Conservation (phyloP, 2,797 vertebrate genomes). For the Buphagus erythrorhynchus region DNA sequence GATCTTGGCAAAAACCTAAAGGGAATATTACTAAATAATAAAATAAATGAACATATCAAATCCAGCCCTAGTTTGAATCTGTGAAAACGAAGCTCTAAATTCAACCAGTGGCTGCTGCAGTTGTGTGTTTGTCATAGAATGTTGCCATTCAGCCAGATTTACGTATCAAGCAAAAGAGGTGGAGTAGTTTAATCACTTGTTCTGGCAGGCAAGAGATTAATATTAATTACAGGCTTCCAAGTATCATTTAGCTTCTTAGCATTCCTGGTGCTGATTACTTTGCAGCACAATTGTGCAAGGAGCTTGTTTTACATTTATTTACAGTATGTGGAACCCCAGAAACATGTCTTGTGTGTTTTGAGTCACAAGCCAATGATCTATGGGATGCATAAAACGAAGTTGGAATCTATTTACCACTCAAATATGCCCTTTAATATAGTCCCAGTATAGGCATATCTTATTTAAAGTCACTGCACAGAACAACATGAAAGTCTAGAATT, state of each 20-base stretch:
- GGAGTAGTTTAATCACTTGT: background rate
- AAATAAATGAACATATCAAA: conserved; percentile 13
- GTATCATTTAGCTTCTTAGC: background rate
- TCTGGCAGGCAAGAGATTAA: conserved; percentile 33
- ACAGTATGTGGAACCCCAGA: background rate
- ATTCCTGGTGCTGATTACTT: background rate
- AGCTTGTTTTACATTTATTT: conserved; percentile 45
- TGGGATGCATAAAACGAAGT: background rate
- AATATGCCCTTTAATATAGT: background rate
- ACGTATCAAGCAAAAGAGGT: background rate
- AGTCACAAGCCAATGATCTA: conserved; percentile 1
- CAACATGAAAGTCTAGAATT: background rate
- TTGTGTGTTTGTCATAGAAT: background rate
- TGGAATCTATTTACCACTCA: background rate
- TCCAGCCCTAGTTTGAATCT: background rate
- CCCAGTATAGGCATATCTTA: background rate
- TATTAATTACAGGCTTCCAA: conserved; percentile 34
- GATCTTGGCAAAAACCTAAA: background rate
- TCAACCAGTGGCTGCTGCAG: background rate
- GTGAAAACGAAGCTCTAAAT: background rate
- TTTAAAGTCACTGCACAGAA: background rate
- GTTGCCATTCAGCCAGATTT: background rate
- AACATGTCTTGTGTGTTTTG: background rate
- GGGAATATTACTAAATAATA: conserved; percentile 1
- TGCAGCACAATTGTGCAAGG: background rate